These are phyloP conservation scores for Promerops cafer DNA, from an alignment of 2,113 vertebrate genomes.

Conservation along the genomic window DNA sequence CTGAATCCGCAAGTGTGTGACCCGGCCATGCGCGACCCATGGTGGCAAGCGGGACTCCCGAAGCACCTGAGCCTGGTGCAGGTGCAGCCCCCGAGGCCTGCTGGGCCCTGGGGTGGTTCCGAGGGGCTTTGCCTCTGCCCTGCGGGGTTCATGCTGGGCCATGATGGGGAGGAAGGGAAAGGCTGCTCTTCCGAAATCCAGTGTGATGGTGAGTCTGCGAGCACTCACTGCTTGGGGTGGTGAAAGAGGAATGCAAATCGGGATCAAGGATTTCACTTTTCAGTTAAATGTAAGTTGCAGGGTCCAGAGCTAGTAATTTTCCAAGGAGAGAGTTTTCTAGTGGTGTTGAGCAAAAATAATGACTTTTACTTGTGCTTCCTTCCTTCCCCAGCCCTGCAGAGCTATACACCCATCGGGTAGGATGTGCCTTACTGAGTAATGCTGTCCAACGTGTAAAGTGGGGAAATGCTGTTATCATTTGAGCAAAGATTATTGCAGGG, in stretches of 20 bases:
- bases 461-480: conserved; percentile 38
- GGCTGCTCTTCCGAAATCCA: fast-evolving
- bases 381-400: neutral
- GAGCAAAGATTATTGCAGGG: conserved; percentile 40
- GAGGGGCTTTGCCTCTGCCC: neutral
- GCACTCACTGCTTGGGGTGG: fast-evolving
- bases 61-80: fast-evolving
- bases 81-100: neutral
- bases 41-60: neutral
- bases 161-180: fast-evolving
- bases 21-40: fast-evolving
- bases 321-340: neutral
- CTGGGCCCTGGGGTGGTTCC: neutral
- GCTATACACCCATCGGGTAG: neutral
- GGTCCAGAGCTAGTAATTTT: neutral
- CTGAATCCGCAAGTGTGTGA: fast-evolving
- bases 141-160: fast-evolving
- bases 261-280: neutral
- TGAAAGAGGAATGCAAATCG: neutral
- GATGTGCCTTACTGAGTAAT: conserved; percentile 10
- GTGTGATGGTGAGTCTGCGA: fast-evolving
- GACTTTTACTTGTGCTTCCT: neutral
- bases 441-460: conserved; percentile 8
- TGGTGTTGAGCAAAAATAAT: neutral
- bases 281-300: neutral